Evolutionary conservation across 1,140 invertebrate species (phyloP), one percentile per base, ranked within the genome.

Genomic region (Globodera ellingtonae): DNA sequence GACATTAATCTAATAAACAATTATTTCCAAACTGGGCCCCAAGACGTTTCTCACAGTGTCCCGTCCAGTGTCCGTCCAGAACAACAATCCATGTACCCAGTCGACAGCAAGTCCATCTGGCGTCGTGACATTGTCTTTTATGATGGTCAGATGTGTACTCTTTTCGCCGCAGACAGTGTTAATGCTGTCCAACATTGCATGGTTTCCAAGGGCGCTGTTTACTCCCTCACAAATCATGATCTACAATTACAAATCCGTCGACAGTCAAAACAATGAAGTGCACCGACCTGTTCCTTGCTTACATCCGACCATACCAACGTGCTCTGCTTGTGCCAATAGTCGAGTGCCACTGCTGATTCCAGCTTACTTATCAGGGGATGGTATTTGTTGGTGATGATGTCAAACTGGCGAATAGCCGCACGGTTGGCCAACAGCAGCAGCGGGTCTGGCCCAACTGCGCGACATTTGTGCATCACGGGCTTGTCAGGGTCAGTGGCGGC

Each of bases 291-390:
- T 88, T 95, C 94, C 84, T 94, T 93, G 15, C 92, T 92, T 48
- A 94, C 93, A 91, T 98, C 96, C 88, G 94, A 95, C 95, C 95
- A 98, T 87, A 95, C 96, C 73, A 98, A 94, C 92, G 94, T 94
- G 73, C 62, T 72, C 79, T 88, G 84, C 69, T 85, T 69, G 81
- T 86, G 81, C 84, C 84, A 87, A 72, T 85, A 89, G 70, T 89
- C 87, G 82, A 89, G 88, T 7, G 87, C 88, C 24, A 89, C 88
- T 4, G 87, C 87, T 21, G 88, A 89, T 18, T 89, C 88, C 8
- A 86, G 82, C 35, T 78, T 81, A 24, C 67, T 84, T 18, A 89
- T 83, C 65, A 88, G 72, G 15, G 87, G 88, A 69, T 84, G 82
- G 67, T 87, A 84, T 74, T 82, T 84, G 72, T 89, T 88, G 7